Conservation (phyloP, 2,888 invertebrate genomes). For the Isoperla grammatica region DNA sequence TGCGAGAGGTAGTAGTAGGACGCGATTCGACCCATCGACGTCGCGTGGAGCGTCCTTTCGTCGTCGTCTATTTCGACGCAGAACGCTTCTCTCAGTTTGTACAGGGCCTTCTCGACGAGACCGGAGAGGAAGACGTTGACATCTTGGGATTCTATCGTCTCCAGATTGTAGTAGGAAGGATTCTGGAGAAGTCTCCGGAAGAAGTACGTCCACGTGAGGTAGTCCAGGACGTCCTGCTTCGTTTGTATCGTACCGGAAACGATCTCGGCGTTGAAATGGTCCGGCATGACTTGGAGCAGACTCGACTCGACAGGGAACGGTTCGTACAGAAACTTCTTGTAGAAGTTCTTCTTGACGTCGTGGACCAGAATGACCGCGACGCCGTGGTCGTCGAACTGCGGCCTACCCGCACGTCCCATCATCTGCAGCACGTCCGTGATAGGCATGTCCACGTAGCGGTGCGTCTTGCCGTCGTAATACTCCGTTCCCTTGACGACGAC, state of each 20-base stretch:
- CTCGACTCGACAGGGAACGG: constrained; percentile 99
- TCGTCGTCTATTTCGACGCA: constrained; percentile 77
- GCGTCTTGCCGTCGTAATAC: constrained; percentile 94
- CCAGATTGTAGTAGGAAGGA: constrained; percentile 84
- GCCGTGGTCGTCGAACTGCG: constrained; percentile 92
- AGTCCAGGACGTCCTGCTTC: constrained; percentile 91
- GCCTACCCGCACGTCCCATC: constrained; percentile 98
- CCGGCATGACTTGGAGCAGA: constrained; percentile 81
- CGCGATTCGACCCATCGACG: constrained; percentile 87
- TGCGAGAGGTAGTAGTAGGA: constrained; percentile 96
- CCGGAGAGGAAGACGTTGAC: constrained; percentile 72
- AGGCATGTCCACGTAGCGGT: constrained; percentile 96
- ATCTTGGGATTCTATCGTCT: constrained; percentile 60
- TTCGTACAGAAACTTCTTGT: constrained; percentile 97
- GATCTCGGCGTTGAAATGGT: constrained; percentile 96
- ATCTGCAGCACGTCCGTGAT: constrained; percentile 99
- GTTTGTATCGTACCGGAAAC: constrained; percentile 92
- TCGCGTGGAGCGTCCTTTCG: constrained; percentile 52
- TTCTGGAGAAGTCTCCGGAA: constrained; percentile 68
- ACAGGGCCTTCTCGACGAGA: constrained; percentile 72
- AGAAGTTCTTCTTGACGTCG: constrained; percentile 97
- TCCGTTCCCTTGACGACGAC: constrained; percentile 99
- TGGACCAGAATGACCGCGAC: constrained; percentile 86
- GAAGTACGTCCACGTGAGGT: constrained; percentile 98
- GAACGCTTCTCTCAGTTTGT: constrained; percentile 64